Conservation (phyloP, 2,797 vertebrate genomes). For the Masticophis lateralis region DNA sequence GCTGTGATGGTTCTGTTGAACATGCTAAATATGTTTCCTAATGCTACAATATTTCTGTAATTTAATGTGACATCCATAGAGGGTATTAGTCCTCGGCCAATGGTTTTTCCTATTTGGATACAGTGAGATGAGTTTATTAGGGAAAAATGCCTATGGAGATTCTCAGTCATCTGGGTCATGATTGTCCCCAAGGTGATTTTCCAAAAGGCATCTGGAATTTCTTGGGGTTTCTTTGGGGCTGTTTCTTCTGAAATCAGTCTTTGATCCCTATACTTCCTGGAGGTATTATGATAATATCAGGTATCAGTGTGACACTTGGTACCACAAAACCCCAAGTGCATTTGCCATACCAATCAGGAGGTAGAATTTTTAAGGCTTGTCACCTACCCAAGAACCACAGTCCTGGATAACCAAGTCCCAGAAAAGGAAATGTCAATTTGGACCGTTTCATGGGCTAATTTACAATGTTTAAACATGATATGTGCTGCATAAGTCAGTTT, state of each 20-base stretch:
- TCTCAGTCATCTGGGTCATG: not conserved
- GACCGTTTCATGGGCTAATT: not conserved
- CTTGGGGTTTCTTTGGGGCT: not conserved
- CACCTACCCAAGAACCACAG: not conserved
- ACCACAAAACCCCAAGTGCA: not conserved
- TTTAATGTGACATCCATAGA: not conserved
- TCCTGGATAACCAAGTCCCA: not conserved
- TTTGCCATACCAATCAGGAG: not conserved
- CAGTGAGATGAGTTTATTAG: not conserved
- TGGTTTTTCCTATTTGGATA: not conserved
- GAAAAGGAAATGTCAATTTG: not conserved
- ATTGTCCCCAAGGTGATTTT: not conserved
- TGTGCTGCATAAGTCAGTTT: not conserved
- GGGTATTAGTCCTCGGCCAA: not conserved
- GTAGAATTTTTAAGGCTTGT: not conserved
- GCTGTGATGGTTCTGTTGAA: not conserved
- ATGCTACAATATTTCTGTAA: not conserved
- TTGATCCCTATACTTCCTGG: not conserved
- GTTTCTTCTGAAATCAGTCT: not conserved
- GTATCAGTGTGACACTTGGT: not conserved
- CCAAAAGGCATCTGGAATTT: not conserved
- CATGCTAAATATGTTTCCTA: not conserved
- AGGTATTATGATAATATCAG: not conserved
- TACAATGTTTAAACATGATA: not conserved
- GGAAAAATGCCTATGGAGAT: not conserved